Evolutionary conservation across 2,888 invertebrate genomes (phyloP), one percentile per base, ranked within the genome.

Genomic region (Suillia variegata): DNA sequence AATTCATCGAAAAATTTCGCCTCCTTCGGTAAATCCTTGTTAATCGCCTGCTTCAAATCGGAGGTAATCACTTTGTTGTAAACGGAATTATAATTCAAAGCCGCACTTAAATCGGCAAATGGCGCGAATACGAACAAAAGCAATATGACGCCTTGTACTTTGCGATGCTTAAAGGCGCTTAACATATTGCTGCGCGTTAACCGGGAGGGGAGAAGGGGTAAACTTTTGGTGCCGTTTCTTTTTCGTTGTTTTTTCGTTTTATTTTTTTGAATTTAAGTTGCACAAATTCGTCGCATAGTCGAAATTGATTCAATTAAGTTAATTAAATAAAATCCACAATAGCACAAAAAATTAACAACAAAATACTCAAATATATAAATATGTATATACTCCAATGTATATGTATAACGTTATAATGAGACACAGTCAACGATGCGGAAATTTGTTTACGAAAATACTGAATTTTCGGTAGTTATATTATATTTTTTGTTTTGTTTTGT

Each of bases 1-100:
- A 89, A 76, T 71, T 89, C 89, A 73, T 89, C 89, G 68, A 89
- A 88, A 72, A 90, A 89, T 76, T 87, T 87, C n/a, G 86, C 78
- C 69, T 82, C 74, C 63, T 82, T 81, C 42, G 82, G 81, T 62
- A 82, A 66, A 58, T 81, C 78, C 67, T 76, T 77, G 64, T 73
- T 61, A 58, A 82, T 82, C 24, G 78, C 75, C 58, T 75, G 70
- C 58, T 75, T 80, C 10, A 82, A 61, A 47, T 78, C 70, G 13
- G 76, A 62, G 56, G 70, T 71, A 34, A 82, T 70, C 51, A 74
- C 76, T 45, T 73, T 69, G 64, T 82, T 81, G 63, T 82, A 82
- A 5, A 75, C 73, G 3, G 74, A 65, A 65, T 81, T 81, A 62
- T 81, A 79, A 64, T 70, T 76, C 26, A 54, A 45, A 2, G 64